phyloP scores from a whole-genome alignment of 2,888 invertebrate genomes.

The Pemphredon lugubris region DNA sequence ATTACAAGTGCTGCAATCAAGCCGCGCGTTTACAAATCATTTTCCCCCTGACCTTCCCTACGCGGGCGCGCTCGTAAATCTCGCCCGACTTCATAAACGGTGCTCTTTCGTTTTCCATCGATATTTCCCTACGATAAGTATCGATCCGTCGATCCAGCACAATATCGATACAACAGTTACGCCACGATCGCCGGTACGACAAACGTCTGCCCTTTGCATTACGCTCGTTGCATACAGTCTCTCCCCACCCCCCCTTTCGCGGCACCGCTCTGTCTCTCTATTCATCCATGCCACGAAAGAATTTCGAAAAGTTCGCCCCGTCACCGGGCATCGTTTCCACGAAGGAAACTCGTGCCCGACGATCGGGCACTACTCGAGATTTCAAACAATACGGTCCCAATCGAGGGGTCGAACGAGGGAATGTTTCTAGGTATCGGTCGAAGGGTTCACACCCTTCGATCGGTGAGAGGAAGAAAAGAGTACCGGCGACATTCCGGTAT shows the following conservation, averaged over 20 bases:
- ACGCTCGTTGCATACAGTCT: background rate
- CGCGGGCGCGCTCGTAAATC: background rate
- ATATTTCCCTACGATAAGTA: background rate
- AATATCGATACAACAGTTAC: background rate
- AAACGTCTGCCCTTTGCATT: background rate
- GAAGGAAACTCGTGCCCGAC: too few relatives aligned
- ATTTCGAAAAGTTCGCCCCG: too few relatives aligned
- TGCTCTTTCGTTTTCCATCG: background rate
- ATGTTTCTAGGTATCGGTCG: too few relatives aligned
- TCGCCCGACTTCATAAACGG: background rate
- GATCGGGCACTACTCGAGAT: too few relatives aligned
- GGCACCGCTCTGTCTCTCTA: too few relatives aligned
- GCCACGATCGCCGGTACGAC: background rate
- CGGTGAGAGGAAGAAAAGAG: slow-evolving; percentile 6
- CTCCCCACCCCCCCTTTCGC: background rate
- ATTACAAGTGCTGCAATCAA: background rate
- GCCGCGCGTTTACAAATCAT: background rate
- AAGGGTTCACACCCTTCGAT: slow-evolving; percentile 49
- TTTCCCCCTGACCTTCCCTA: background rate
- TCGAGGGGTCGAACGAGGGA: too few relatives aligned
- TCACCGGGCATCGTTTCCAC: too few relatives aligned
- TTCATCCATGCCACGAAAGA: too few relatives aligned
- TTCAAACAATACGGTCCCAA: too few relatives aligned
- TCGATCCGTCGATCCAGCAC: too few relatives aligned
- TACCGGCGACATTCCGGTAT: slow-evolving; percentile 49